These are phyloP conservation scores for Pterophyllum scalare DNA, from an alignment of 2,113 vertebrate species.

Conservation along the genomic window DNA sequence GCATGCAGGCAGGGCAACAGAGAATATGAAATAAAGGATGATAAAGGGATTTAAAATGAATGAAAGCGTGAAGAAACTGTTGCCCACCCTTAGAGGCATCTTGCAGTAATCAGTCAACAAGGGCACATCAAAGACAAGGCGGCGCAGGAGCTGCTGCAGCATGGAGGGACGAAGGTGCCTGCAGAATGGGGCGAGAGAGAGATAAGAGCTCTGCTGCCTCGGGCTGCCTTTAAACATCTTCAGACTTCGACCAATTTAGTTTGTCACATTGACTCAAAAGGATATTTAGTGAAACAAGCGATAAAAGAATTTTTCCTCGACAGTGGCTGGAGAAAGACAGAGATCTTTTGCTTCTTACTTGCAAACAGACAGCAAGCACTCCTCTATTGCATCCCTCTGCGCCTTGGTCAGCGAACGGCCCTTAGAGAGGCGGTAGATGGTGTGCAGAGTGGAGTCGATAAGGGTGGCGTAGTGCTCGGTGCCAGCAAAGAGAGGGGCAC, in stretches of 20 bases:
- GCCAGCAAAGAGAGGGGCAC: conserved; percentile 92
- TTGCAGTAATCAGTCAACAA: conserved; percentile 96
- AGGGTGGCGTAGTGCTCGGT: conserved; percentile 92
- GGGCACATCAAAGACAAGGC: conserved; percentile 97
- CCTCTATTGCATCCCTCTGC: conserved; percentile 96
- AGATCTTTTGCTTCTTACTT: conserved; percentile 81
- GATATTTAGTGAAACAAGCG: neutral
- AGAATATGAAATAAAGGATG: neutral
- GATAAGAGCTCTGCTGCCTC: conserved; percentile 42
- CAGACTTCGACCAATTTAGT: conserved; percentile 9
- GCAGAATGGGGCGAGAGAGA: conserved; percentile 48
- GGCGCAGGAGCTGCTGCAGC: conserved; percentile 94
- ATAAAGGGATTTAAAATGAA: neutral
- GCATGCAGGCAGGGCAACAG: neutral
- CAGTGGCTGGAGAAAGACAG: neutral
- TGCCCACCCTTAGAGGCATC: conserved; percentile 96
- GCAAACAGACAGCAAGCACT: conserved; percentile 95
- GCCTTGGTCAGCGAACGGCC: conserved; percentile 97
- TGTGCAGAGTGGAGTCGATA: conserved; percentile 94
- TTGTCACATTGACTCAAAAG: conserved; percentile 7
- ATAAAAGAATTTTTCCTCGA: neutral
- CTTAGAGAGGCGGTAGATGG: conserved; percentile 96
- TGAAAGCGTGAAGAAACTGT: conserved; percentile 13
- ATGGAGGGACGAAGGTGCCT: conserved; percentile 96
- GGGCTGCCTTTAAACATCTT: conserved; percentile 11